These are phyloP conservation scores for Liparis tanakae DNA, from an alignment of 2,797 vertebrate genomes.

Conservation along the genomic window DNA sequence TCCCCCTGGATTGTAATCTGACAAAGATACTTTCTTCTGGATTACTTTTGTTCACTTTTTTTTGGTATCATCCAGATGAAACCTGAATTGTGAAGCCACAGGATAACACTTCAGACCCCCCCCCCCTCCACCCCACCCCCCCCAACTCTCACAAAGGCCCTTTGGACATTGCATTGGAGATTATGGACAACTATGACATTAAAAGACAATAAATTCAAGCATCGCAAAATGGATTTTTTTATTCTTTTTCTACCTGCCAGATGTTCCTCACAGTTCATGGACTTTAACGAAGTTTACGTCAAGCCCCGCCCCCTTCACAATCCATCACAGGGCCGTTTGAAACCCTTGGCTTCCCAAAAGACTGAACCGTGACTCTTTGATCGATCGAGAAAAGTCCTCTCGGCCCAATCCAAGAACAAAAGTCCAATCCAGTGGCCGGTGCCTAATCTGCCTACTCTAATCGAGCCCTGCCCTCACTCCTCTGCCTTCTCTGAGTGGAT, in stretches of 20 bases:
- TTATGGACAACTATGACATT: slow-evolving; percentile 17
- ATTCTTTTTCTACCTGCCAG: neutral
- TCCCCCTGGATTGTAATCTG: slow-evolving; percentile 42
- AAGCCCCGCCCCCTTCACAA: slow-evolving; percentile 15
- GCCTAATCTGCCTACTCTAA: slow-evolving; percentile 81
- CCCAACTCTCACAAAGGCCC: slow-evolving; percentile 6
- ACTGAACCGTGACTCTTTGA: slow-evolving; percentile 64
- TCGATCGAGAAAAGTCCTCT: slow-evolving; percentile 58
- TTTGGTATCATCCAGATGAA: neutral
- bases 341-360: slow-evolving; percentile 47
- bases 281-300: slow-evolving; percentile 41
- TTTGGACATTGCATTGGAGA: slow-evolving; percentile 28
- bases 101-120: neutral
- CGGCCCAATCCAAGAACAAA: slow-evolving; percentile 67
- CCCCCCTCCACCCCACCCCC: neutral
- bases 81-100: neutral
- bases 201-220: slow-evolving; percentile 27
- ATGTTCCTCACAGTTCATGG: slow-evolving; percentile 33
- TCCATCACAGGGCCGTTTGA: slow-evolving; percentile 33
- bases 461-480: slow-evolving; percentile 85
- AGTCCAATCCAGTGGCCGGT: slow-evolving; percentile 75
- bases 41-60: slow-evolving; percentile 29
- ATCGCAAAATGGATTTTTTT: slow-evolving; percentile 13
- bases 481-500: slow-evolving; percentile 93
- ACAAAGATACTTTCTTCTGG: slow-evolving; percentile 9